Conservation (phyloP, 2,888 invertebrate genomes). For the Athetis lepigone region DNA sequence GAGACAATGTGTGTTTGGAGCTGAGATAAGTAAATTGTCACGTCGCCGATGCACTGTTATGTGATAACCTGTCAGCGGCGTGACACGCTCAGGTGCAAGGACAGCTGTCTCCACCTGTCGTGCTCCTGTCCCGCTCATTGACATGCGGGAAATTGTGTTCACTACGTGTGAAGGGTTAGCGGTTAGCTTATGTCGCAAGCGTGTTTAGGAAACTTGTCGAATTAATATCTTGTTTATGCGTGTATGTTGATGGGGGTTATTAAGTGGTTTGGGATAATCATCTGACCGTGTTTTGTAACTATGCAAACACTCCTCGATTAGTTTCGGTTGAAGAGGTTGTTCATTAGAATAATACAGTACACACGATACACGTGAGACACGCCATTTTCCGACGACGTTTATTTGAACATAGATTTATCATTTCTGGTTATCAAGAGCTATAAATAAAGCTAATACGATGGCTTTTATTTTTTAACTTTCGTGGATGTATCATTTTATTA, state of each 20-base stretch:
- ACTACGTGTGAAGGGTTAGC: constrained; percentile 31
- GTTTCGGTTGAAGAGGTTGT: constrained; percentile 7
- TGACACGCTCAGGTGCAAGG: neutral
- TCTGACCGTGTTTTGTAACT: constrained; percentile 4
- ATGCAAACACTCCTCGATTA: constrained; percentile 6
- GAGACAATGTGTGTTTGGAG: neutral
- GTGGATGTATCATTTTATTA: no score
- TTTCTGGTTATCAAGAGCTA: no score
- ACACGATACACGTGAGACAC: neutral
- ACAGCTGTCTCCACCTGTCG: neutral
- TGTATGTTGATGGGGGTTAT: constrained; percentile 31
- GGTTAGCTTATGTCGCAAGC: constrained; percentile 28
- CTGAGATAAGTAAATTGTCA: no score
- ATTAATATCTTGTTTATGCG: constrained; percentile 39
- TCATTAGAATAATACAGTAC: constrained; percentile 8
- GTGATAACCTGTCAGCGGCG: neutral
- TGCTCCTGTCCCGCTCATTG: constrained; percentile 31
- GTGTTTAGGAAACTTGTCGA: constrained; percentile 34
- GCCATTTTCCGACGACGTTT: neutral
- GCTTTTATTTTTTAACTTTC: no score
- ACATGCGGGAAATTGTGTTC: constrained; percentile 38
- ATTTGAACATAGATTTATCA: no score
- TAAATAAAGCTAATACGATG: no score
- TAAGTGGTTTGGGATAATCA: constrained; percentile 34
- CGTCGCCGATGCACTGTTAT: constrained; percentile 4